A percentile compares a stretch with the other conserved stretches of the same genome.
phyloP scores from a whole-genome alignment of 2,888 invertebrate genomes.

The Macaria notata region DNA sequence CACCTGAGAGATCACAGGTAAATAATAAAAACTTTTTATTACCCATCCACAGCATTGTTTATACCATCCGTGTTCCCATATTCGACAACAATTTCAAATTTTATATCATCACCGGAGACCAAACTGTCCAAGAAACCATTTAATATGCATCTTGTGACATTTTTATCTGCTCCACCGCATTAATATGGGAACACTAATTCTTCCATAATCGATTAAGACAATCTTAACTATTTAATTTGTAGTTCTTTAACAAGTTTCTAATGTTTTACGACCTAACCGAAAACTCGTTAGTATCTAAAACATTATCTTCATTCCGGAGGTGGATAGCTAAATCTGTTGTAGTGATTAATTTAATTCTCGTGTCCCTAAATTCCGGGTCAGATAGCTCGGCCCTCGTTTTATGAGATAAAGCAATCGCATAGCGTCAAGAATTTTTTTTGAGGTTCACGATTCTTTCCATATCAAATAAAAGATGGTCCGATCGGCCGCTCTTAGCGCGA shows the following conservation, averaged over 20 bases:
- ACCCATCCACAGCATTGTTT: slow-evolving; percentile 18
- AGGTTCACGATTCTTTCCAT: slow-evolving; percentile 67
- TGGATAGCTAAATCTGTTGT: slow-evolving; percentile 53
- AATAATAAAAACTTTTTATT: slow-evolving; percentile 39
- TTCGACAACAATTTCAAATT: slow-evolving; percentile 21
- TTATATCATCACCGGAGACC: slow-evolving; percentile 16
- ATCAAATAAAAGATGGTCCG: slow-evolving; percentile 72
- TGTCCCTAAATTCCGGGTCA: slow-evolving; percentile 35
- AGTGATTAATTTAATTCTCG: slow-evolving; percentile 48
- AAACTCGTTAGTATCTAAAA: slow-evolving; percentile 44
- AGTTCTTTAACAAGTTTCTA: slow-evolving; percentile 42
- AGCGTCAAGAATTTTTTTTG: slow-evolving; percentile 54
- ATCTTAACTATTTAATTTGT: slow-evolving; percentile 47
- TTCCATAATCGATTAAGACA: slow-evolving; percentile 48
- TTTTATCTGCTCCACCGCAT: slow-evolving; percentile 31
- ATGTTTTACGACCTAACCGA: slow-evolving; percentile 42
- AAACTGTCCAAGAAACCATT: slow-evolving; percentile 21
- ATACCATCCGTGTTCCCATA: slow-evolving; percentile 14
- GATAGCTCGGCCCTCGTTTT: slow-evolving; percentile 45
- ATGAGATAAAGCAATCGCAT: slow-evolving; percentile 59
- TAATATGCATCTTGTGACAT: slow-evolving; percentile 27
- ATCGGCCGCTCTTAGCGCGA: slow-evolving; percentile 66
- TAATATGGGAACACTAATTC: slow-evolving; percentile 33
- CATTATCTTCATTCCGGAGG: slow-evolving; percentile 44
- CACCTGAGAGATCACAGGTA: slow-evolving; percentile 96